Evolutionary conservation across 2,113 vertebrate species (phyloP).

Genomic region (Pitta sordida): DNA sequence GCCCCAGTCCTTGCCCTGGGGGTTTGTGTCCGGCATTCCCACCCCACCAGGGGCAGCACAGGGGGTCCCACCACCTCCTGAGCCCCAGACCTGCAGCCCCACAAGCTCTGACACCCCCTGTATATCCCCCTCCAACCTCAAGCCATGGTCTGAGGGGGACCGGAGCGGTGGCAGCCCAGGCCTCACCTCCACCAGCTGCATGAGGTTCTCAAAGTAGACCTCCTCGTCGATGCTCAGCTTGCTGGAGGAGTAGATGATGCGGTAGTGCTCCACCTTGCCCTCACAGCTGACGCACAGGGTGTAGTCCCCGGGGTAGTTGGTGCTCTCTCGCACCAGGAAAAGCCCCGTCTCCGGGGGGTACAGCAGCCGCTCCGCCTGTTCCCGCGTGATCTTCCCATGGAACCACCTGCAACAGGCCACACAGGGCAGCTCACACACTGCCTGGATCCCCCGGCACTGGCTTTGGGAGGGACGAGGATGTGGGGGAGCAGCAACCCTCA

Average conservation of each 20-base stretch:
- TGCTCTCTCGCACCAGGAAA: conserved; percentile 95
- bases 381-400: conserved; percentile 94
- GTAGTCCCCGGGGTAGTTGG: conserved; percentile 97
- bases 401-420: conserved; percentile 81
- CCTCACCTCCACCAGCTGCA: conserved; percentile 96
- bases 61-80: not conserved
- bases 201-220: conserved; percentile 92
- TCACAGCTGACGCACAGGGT: conserved; percentile 97
- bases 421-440: fast-evolving
- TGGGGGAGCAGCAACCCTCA: not conserved
- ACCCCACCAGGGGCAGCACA: not conserved
- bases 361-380: conserved; percentile 88
- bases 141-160: fast-evolving
- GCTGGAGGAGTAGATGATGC: conserved; percentile 90
- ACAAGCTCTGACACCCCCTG: fast-evolving
- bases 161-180: not conserved
- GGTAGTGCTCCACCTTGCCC: conserved; percentile 96
- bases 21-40: not conserved
- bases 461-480: fast-evolving
- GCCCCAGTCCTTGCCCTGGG: not conserved
- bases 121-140: not conserved
- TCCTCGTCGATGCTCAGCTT: conserved; percentile 96
- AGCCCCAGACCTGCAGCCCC: not conserved
- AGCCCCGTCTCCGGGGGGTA: conserved; percentile 88
- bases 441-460: fast-evolving